phyloP scores from a whole-genome alignment of 1,140 invertebrate genomes.

The Saccostrea glomerata region DNA sequence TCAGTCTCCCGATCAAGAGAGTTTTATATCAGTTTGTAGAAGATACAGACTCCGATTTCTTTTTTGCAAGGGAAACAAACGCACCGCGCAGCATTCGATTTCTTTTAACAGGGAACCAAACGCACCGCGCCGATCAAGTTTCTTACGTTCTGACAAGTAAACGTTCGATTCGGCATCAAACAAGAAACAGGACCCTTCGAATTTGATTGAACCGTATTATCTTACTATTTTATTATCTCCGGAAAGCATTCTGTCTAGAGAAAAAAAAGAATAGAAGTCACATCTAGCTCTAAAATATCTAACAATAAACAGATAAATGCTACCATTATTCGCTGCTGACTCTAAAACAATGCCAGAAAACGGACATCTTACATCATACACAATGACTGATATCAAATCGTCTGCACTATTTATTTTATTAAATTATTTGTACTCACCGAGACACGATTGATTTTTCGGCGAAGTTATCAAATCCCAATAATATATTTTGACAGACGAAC shows the following conservation, averaged over 20 bases:
- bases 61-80: constrained; percentile 1
- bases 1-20: neutral
- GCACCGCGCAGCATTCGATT: constrained; percentile 1
- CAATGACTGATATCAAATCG: constrained; percentile 1
- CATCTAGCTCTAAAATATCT: neutral
- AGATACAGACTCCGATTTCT: neutral
- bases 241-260: constrained; percentile 22
- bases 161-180: constrained; percentile 23
- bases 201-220: constrained; percentile 25
- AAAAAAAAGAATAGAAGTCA: neutral
- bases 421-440: constrained; percentile 24
- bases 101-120: constrained; percentile 6
- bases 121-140: constrained; percentile 10
- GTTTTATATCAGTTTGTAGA: constrained; percentile 4
- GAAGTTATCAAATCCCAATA: neutral
- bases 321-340: neutral
- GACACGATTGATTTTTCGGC: constrained; percentile 16
- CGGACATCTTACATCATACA: constrained; percentile 12
- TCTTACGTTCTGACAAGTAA: constrained; percentile 20
- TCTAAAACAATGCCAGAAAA: constrained; percentile 20
- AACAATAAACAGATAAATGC: constrained; percentile 16
- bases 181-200: constrained; percentile 23
- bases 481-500: constrained; percentile 3
- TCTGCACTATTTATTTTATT: neutral
- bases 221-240: constrained; percentile 37